Conservation (phyloP, 2,113 vertebrate genomes). For the Leptodactylus fuscus region DNA sequence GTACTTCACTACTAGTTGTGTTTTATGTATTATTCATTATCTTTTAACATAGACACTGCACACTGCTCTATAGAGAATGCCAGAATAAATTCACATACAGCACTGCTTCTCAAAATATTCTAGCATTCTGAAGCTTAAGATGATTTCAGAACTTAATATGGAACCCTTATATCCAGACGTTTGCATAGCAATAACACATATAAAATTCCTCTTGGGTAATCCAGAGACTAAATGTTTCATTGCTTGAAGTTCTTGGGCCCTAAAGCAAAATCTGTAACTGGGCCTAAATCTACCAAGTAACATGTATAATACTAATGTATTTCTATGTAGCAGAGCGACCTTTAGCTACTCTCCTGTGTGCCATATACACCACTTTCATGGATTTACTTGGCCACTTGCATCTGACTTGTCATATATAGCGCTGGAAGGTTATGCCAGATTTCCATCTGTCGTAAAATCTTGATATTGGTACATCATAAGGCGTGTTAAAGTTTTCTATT, state of each 20-base stretch:
- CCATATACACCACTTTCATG: no score
- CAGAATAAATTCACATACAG: neutral
- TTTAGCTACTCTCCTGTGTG: no score
- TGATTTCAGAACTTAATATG: neutral
- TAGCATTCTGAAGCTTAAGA: neutral
- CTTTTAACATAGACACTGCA: slow-evolving; percentile 9
- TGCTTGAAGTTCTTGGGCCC: neutral
- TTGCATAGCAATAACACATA: neutral
- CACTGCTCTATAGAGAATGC: neutral
- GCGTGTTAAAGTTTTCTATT: no score
- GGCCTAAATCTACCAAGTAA: neutral
- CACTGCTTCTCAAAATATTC: neutral
- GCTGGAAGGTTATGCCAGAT: no score
- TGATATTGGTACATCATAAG: no score
- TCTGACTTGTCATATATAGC: no score
- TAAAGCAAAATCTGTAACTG: neutral
- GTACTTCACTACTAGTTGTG: slow-evolving; percentile 14
- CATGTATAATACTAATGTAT: neutral
- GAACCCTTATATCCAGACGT: neutral
- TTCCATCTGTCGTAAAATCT: no score
- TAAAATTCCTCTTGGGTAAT: neutral
- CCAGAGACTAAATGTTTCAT: neutral
- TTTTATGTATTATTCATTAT: slow-evolving; percentile 23
- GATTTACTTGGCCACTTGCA: no score
- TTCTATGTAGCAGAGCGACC: no score